phyloP scores from a whole-genome alignment of 2,888 invertebrate species.

The Fragum whitleyi region DNA sequence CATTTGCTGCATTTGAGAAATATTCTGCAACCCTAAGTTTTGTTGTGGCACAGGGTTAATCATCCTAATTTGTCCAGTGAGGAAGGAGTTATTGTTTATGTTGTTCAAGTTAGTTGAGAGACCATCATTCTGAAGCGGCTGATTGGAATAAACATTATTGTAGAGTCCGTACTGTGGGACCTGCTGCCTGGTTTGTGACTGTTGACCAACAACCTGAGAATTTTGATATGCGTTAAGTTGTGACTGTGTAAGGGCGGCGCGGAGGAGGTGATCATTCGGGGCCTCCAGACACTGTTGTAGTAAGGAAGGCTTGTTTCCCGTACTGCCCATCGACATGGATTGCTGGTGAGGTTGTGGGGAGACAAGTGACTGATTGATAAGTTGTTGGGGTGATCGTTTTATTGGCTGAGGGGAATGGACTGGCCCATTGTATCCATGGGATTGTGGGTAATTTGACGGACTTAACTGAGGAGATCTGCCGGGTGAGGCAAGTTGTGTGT shows the following conservation, averaged over 20 bases:
- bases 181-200: slow-evolving; percentile 38
- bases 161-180: slow-evolving; percentile 44
- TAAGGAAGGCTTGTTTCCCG: slow-evolving; percentile 57
- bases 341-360: slow-evolving; percentile 63
- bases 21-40: slow-evolving; percentile 15
- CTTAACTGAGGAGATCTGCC: slow-evolving; percentile 75
- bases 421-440: slow-evolving; percentile 61
- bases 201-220: slow-evolving; percentile 36
- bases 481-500: slow-evolving; percentile 71
- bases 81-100: slow-evolving; percentile 51
- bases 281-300: slow-evolving; percentile 75
- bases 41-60: slow-evolving; percentile 2
- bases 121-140: slow-evolving; percentile 20
- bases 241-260: slow-evolving; percentile 75
- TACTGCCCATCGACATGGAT: slow-evolving; percentile 43
- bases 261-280: slow-evolving; percentile 77
- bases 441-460: slow-evolving; percentile 70
- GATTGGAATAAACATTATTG: slow-evolving; percentile 35
- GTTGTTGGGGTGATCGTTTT: slow-evolving; percentile 73
- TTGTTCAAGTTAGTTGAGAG: slow-evolving; percentile 30
- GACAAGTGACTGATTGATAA: slow-evolving; percentile 13
- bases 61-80: slow-evolving; percentile 8
- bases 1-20: slow-evolving; percentile 28
- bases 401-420: slow-evolving; percentile 68
- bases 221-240: slow-evolving; percentile 30